These are phyloP conservation scores for Ditula angustiorana DNA, from an alignment of 2,888 invertebrate species.

Conservation along the genomic window DNA sequence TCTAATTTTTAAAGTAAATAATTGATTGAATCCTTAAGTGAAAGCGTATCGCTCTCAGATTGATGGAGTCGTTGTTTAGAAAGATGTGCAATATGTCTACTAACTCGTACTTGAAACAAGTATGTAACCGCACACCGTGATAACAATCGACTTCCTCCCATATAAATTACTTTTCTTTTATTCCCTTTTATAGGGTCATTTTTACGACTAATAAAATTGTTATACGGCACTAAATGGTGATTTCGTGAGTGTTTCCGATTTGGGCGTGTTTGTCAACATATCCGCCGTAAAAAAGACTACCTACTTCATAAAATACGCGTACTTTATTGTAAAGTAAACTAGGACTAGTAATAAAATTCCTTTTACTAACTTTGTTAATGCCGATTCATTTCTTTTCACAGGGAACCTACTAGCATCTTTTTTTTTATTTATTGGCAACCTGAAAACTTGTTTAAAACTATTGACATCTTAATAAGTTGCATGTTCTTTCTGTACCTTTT, in stretches of 20 bases:
- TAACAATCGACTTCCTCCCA: constrained; percentile 54
- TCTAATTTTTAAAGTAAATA: too few species aligned
- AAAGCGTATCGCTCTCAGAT: too few species aligned
- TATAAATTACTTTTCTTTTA: constrained; percentile 62
- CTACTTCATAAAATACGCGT: constrained; percentile 32
- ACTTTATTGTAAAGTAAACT: constrained; percentile 21
- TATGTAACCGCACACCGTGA: constrained; percentile 49
- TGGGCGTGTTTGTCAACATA: constrained; percentile 47
- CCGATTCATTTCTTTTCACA: not conserved
- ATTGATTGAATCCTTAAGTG: too few species aligned
- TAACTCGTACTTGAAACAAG: constrained; percentile 6
- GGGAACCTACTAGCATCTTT: not conserved
- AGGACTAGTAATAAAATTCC: not conserved
- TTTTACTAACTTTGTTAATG: not conserved
- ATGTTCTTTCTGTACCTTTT: too few species aligned
- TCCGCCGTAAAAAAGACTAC: constrained; percentile 32
- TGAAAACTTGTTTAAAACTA: too few species aligned
- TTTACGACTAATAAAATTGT: constrained; percentile 63
- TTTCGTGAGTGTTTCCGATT: constrained; percentile 52
- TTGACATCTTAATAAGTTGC: too few species aligned
- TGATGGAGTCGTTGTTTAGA: not conserved
- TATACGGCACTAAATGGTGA: constrained; percentile 52
- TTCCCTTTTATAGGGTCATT: constrained; percentile 58
- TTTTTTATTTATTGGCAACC: not conserved
- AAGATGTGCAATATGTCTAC: not conserved